A percentile compares a stretch with the other conserved stretches of the same genome.
Conservation (phyloP, 1,140 invertebrate genomes). For the Drosophila erecta region DNA sequence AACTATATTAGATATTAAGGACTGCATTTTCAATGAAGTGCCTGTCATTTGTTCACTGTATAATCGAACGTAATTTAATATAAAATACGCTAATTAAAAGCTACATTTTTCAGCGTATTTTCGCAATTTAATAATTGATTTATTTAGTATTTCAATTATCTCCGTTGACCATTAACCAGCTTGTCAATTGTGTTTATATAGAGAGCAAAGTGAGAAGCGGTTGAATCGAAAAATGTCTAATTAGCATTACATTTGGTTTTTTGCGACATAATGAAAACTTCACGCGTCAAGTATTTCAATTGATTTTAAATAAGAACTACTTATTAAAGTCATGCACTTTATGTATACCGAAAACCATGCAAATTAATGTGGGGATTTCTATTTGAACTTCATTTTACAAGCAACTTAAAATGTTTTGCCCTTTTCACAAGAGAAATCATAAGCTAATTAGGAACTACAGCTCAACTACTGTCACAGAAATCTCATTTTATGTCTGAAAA, state of each 20-base stretch:
- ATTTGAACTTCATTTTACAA: too few species aligned
- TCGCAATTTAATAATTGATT: constrained; percentile 9
- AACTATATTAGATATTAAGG: background rate
- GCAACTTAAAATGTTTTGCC: too few species aligned
- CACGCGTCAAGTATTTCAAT: background rate
- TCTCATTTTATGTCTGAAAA: background rate
- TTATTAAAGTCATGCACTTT: too few species aligned
- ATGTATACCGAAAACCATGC: too few species aligned
- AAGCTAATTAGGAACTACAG: background rate
- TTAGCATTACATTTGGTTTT: constrained; percentile 5
- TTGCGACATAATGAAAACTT: background rate
- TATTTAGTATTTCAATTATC: constrained; percentile 36
- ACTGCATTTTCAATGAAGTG: background rate
- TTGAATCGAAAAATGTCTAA: constrained; percentile 5
- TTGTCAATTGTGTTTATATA: constrained; percentile 9
- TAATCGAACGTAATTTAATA: background rate
- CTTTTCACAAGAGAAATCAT: background rate
- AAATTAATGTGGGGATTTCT: too few species aligned
- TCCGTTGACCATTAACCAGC: constrained; percentile 6
- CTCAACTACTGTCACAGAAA: background rate
- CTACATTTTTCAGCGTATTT: background rate
- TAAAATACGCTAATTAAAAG: background rate
- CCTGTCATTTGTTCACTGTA: background rate
- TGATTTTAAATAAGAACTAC: background rate
- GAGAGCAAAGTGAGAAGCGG: background rate